Evolutionary conservation across 2,797 vertebrate species (phyloP).

Genomic region (Schizopygopsis malacanthus): DNA sequence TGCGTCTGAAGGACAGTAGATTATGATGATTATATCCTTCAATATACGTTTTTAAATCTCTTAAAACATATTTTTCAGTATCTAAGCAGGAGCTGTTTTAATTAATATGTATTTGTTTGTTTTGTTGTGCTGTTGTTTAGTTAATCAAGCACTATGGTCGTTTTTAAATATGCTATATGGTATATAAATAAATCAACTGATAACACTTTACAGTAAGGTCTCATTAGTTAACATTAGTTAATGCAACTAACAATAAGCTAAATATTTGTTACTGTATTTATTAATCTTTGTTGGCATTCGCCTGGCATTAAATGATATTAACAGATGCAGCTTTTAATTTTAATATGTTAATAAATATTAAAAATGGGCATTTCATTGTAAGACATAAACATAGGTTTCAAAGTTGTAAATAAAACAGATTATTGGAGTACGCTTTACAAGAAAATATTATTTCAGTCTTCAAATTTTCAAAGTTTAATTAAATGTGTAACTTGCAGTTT

Average conservation of each 20-base stretch:
- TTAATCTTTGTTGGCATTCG: not conserved
- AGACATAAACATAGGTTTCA: not conserved
- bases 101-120: not conserved
- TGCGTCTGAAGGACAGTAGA: constrained; percentile 2
- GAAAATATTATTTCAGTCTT: not conserved
- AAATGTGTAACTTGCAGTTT: not conserved
- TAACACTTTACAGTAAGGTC: not conserved
- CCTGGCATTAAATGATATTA: not conserved
- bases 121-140: not conserved
- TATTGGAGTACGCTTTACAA: not conserved
- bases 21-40: not conserved
- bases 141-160: not conserved
- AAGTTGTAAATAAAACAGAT: not conserved
- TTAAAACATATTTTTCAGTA: not conserved
- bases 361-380: not conserved
- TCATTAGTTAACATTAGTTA: not conserved
- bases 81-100: not conserved
- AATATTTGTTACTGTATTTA: not conserved
- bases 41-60: not conserved
- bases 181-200: not conserved
- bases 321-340: not conserved
- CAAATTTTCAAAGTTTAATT: not conserved
- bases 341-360: not conserved
- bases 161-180: not conserved
- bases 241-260: not conserved